A percentile compares a stretch with the other conserved stretches of the same genome.
Conservation (phyloP, 2,113 vertebrate genomes). For the Motacilla alba region DNA sequence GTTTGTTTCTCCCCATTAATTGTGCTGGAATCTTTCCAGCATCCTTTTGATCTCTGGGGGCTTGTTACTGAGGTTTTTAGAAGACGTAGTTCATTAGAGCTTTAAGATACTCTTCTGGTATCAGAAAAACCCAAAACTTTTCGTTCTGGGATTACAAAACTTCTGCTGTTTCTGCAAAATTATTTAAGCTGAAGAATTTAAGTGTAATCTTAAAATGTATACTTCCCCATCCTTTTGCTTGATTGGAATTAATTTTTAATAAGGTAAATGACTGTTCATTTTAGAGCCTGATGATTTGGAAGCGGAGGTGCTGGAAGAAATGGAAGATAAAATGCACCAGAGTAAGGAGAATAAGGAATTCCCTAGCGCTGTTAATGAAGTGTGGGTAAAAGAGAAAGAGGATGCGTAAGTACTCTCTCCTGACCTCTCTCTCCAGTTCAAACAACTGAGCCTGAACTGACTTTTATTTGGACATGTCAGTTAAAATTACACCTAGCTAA, state of each 20-base stretch:
- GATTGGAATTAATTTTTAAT: neutral
- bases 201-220: neutral
- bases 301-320: slow-evolving; percentile 80
- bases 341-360: slow-evolving; percentile 4
- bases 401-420: slow-evolving; percentile 45
- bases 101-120: neutral
- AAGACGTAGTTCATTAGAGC: neutral
- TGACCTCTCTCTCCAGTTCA: neutral
- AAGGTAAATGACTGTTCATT: neutral
- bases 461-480: neutral
- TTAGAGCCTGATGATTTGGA: slow-evolving; percentile 85
- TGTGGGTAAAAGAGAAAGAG: slow-evolving; percentile 80
- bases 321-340: neutral
- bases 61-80: neutral
- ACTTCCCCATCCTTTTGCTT: neutral
- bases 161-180: neutral
- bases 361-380: slow-evolving; percentile 66
- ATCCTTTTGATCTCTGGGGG: neutral
- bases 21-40: neutral
- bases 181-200: neutral
- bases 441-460: neutral
- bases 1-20: neutral
- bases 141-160: neutral
- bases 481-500: neutral
- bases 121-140: neutral